Evolutionary conservation across 2,888 invertebrate genomes (phyloP).

Genomic region (Dolomedes plantarius): DNA sequence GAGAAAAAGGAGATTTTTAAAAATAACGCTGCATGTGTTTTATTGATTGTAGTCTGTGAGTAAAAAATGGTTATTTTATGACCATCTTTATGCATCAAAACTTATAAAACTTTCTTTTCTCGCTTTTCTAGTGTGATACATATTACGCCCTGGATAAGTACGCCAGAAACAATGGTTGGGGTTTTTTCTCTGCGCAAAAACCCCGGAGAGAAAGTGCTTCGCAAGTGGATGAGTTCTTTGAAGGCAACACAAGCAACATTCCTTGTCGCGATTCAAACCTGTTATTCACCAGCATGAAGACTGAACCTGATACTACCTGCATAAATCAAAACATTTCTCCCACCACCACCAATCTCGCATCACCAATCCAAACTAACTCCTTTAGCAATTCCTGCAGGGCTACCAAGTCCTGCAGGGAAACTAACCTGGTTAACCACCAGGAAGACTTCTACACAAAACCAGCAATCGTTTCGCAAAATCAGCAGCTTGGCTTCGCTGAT

Average conservation of each 20-base stretch:
- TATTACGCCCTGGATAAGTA: conserved; percentile 60
- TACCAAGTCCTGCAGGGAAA: not conserved
- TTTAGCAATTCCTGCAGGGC: not conserved
- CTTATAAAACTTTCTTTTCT: not conserved
- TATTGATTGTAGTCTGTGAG: too few relatives aligned
- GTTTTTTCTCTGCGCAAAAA: conserved; percentile 75
- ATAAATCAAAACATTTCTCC: conserved; percentile 23
- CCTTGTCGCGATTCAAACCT: not conserved
- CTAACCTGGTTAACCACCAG: not conserved
- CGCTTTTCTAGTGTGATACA: conserved; percentile 16
- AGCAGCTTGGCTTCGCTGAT: conserved; percentile 4
- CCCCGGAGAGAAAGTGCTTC: conserved; percentile 81
- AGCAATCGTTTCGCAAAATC: not conserved
- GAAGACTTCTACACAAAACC: not conserved
- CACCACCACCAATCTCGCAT: not conserved
- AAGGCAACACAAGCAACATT: conserved; percentile 69
- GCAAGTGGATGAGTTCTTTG: conserved; percentile 83
- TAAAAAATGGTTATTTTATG: too few relatives aligned
- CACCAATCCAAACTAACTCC: not conserved
- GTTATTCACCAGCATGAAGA: not conserved
- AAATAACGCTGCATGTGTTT: too few relatives aligned
- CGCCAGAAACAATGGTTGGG: conserved; percentile 77
- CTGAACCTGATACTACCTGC: not conserved
- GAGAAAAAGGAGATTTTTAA: too few relatives aligned
- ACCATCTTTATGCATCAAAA: too few relatives aligned